phyloP scores from a whole-genome alignment of 1,140 invertebrate species.

The Brachionus asplanchnoidis region DNA sequence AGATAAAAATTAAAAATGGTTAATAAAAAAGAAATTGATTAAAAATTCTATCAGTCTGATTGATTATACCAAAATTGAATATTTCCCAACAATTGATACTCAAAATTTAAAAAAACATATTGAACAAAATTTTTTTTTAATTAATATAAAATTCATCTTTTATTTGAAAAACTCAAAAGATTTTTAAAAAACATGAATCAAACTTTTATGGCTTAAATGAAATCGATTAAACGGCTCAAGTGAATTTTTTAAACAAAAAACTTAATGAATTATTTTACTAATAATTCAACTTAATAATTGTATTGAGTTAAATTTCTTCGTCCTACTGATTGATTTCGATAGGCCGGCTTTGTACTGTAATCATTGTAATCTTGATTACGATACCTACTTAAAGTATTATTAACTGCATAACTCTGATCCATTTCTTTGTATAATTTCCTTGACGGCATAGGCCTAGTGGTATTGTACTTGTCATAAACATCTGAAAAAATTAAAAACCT shows the following conservation, averaged over 20 bases:
- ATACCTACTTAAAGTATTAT: neutral
- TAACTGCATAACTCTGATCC: neutral
- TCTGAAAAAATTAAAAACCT: neutral
- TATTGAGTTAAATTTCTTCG: neutral
- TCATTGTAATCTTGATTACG: neutral
- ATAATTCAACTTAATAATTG: neutral
- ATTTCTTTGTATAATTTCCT: neutral
- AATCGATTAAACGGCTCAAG: too few relatives aligned
- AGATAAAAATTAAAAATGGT: too few relatives aligned
- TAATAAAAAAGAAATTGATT: too few relatives aligned
- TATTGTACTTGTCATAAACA: neutral
- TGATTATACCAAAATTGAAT: too few relatives aligned
- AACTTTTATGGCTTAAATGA: too few relatives aligned
- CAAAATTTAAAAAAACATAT: too few relatives aligned
- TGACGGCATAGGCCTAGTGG: neutral
- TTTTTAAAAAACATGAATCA: too few relatives aligned
- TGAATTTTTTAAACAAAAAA: neutral
- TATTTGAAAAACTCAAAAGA: too few relatives aligned
- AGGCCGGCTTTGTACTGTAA: neutral
- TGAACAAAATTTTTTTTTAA: too few relatives aligned
- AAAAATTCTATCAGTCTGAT: too few relatives aligned
- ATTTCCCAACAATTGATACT: too few relatives aligned
- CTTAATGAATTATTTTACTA: neutral
- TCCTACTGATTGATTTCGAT: slow-evolving; percentile 14
- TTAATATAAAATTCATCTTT: too few relatives aligned